Conservation (phyloP, 2,113 vertebrate species). For the Phasianus colchicus region DNA sequence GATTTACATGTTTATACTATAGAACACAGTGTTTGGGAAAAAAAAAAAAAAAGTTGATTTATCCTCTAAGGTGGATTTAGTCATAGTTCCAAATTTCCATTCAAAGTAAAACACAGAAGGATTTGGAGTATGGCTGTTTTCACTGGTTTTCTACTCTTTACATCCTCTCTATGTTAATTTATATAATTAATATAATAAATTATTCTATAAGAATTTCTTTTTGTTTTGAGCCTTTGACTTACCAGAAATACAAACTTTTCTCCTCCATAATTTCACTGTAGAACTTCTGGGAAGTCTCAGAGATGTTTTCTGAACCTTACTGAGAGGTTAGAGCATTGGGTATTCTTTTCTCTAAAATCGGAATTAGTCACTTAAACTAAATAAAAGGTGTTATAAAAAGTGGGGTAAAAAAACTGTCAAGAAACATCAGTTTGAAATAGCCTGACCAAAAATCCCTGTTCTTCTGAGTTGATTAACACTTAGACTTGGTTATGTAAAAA, state of each 20-base stretch:
- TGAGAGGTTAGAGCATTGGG: not conserved
- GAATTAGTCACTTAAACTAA: slow-evolving; percentile 27
- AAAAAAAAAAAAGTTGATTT: not conserved
- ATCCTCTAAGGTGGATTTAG: slow-evolving; percentile 27
- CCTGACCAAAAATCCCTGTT: slow-evolving; percentile 25
- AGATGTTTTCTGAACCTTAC: not conserved
- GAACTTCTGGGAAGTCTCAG: slow-evolving; percentile 6
- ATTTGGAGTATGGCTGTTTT: not conserved
- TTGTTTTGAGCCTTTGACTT: not conserved
- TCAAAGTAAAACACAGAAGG: slow-evolving; percentile 3
- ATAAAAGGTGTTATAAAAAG: not conserved
- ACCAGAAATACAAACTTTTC: not conserved
- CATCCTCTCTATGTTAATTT: not conserved
- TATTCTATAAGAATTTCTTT: no score
- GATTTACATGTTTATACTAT: slow-evolving; percentile 15
- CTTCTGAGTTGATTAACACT: slow-evolving; percentile 7
- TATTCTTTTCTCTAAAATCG: slow-evolving; percentile 21
- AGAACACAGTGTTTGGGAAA: not conserved
- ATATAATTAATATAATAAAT: not conserved
- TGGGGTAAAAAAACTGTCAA: not conserved
- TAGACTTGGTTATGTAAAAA: not conserved
- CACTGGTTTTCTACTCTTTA: not conserved
- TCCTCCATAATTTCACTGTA: not conserved
- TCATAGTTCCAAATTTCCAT: not conserved
- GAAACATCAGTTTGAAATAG: not conserved